Percentiles rank a stretch among this genome's conserved stretches.
These are phyloP conservation scores for Cerastis rubricosa DNA, from an alignment of 2,888 invertebrate genomes.

Conservation along the genomic window DNA sequence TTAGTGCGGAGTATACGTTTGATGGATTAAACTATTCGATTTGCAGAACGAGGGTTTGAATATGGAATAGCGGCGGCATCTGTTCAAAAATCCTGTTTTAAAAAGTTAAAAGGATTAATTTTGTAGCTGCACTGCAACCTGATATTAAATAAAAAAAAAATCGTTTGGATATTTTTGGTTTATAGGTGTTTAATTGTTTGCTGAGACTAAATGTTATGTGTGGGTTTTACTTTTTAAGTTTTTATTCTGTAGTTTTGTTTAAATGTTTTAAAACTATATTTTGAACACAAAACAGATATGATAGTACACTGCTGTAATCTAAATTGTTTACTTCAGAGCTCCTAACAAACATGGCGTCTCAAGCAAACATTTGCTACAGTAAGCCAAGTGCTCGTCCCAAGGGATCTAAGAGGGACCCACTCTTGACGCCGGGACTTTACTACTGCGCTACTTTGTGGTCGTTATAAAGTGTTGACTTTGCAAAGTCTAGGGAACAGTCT, in stretches of 20 bases:
- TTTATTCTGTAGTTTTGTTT: not conserved
- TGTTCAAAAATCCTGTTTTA: not conserved
- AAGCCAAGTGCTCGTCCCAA: slow-evolving; percentile 23
- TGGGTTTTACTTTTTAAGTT: not conserved
- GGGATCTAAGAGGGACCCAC: slow-evolving; percentile 15
- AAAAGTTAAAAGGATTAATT: not conserved
- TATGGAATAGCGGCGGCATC: not conserved
- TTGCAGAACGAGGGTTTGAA: not conserved
- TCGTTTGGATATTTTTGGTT: not conserved
- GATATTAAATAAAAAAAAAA: not conserved
- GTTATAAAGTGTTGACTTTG: not conserved
- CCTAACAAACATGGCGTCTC: slow-evolving; percentile 2
- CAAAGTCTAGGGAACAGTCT: not conserved
- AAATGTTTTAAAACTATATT: not conserved
- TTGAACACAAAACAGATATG: not conserved
- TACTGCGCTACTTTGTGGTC: not conserved
- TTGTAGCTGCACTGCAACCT: not conserved
- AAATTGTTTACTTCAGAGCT: slow-evolving; percentile 9
- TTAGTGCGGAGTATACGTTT: not conserved
- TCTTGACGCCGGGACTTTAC: not conserved
- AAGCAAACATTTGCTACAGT: slow-evolving; percentile 15
- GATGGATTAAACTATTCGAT: not conserved
- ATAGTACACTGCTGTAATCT: not conserved
- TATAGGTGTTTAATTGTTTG: not conserved
- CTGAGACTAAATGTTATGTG: not conserved